Evolutionary conservation across 1,140 invertebrate genomes (phyloP).

Genomic region (Arctopsyche grandis): DNA sequence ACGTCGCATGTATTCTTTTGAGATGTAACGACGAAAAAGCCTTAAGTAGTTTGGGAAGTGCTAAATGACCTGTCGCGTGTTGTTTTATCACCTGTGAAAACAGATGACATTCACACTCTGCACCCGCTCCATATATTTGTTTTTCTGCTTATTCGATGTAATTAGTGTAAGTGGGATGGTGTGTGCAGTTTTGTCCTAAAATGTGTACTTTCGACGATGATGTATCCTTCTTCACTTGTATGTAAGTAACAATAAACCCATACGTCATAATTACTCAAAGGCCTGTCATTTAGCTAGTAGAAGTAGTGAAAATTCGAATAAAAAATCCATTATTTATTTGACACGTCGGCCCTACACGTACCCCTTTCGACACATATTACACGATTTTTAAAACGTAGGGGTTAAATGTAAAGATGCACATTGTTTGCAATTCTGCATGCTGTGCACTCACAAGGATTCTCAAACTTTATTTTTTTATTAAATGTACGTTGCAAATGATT

Average conservation of each 20-base stretch:
- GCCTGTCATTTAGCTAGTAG: not conserved
- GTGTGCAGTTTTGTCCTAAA: too few species aligned
- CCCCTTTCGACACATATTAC: slow-evolving; percentile 42
- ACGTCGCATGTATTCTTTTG: not conserved
- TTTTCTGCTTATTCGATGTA: too few species aligned
- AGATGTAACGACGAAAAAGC: not conserved
- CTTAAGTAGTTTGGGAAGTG: slow-evolving; percentile 43
- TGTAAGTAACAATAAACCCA: not conserved
- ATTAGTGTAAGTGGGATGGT: too few species aligned
- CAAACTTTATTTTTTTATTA: not conserved
- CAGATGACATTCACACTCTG: slow-evolving; percentile 33
- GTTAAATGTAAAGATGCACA: slow-evolving; percentile 7
- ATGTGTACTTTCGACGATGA: not conserved
- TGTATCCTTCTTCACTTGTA: not conserved
- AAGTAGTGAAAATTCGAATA: slow-evolving; percentile 4
- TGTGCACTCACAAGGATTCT: not conserved
- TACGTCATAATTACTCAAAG: slow-evolving; percentile 42
- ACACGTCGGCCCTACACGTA: slow-evolving; percentile 19
- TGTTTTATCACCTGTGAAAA: slow-evolving; percentile 49
- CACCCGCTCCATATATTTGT: not conserved
- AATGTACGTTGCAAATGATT: not conserved
- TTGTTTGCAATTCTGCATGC: not conserved
- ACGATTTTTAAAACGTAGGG: slow-evolving; percentile 46
- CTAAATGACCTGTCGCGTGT: slow-evolving; percentile 50
- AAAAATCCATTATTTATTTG: slow-evolving; percentile 35